Conservation (phyloP, 2,888 invertebrate genomes). For the Campaea margaritaria region DNA sequence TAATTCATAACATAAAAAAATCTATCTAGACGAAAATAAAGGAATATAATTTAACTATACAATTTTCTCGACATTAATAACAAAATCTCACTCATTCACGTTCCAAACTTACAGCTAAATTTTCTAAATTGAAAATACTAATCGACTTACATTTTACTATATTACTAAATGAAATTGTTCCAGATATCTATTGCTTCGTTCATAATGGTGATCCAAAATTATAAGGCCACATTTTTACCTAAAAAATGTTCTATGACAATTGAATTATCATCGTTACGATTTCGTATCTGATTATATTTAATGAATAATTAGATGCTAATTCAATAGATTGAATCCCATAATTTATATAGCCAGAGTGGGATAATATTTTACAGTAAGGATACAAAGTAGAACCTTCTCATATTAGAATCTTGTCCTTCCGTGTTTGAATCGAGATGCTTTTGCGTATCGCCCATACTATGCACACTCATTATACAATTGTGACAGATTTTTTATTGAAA, state of each 20-base stretch:
- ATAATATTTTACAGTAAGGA: too few species aligned
- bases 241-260: not conserved
- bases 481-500: not conserved
- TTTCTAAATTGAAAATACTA: constrained; percentile 54
- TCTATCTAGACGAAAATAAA: constrained; percentile 61
- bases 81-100: constrained; percentile 59
- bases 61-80: constrained; percentile 55
- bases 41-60: constrained; percentile 72
- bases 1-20: constrained; percentile 55
- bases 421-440: not conserved
- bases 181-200: constrained; percentile 51
- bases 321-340: not conserved
- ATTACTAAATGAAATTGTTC: constrained; percentile 47
- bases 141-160: constrained; percentile 39
- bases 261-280: not conserved
- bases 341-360: too few species aligned
- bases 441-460: not conserved
- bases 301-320: not conserved
- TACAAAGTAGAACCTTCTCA: too few species aligned
- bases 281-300: not conserved
- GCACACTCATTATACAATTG: not conserved
- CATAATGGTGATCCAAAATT: constrained; percentile 56
- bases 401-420: too few species aligned
- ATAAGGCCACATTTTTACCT: constrained; percentile 69
- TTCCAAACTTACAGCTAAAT: constrained; percentile 55